A percentile compares a stretch with the other conserved stretches of the same genome.
These are phyloP conservation scores for Tragelaphus strepsiceros DNA, from an alignment of 2,113 vertebrate genomes.

Conservation along the genomic window DNA sequence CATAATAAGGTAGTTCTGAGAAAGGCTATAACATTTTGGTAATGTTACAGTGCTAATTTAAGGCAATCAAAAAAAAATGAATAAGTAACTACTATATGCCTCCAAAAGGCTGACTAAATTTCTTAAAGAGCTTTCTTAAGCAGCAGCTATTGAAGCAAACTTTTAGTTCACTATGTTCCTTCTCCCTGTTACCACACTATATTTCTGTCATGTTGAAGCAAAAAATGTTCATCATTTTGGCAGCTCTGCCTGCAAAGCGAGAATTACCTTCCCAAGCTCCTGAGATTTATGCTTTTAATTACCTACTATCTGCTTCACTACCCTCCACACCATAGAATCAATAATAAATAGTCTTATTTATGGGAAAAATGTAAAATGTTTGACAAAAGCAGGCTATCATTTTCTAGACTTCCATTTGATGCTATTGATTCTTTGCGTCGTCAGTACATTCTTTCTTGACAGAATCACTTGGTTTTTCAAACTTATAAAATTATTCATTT, in stretches of 20 bases:
- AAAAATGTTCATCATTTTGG: slow-evolving; percentile 84
- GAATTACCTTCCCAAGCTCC: slow-evolving; percentile 80
- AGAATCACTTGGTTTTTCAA: slow-evolving; percentile 55
- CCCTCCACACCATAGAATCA: slow-evolving; percentile 77
- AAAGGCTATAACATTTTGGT: not conserved
- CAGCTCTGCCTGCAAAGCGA: slow-evolving; percentile 82
- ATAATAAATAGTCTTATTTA: slow-evolving; percentile 82
- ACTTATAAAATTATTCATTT: slow-evolving; percentile 52
- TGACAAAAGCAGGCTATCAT: slow-evolving; percentile 71
- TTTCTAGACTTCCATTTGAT: slow-evolving; percentile 73
- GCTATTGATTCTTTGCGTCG: slow-evolving; percentile 69
- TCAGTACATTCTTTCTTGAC: slow-evolving; percentile 42
- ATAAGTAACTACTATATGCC: slow-evolving; percentile 43
- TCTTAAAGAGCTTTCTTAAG: slow-evolving; percentile 73
- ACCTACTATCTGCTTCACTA: slow-evolving; percentile 80
- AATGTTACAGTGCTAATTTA: not conserved
- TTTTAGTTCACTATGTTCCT: slow-evolving; percentile 67
- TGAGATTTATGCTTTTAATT: slow-evolving; percentile 87
- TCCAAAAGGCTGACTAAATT: slow-evolving; percentile 56
- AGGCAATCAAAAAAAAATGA: slow-evolving; percentile 11
- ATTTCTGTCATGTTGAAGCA: slow-evolving; percentile 82
- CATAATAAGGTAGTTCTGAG: slow-evolving; percentile 36
- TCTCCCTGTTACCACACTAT: slow-evolving; percentile 67
- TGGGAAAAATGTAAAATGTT: slow-evolving; percentile 77
- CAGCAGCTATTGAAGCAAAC: slow-evolving; percentile 64